These are phyloP conservation scores for Leucosticte australis DNA, from an alignment of 2,113 vertebrate species.

Conservation along the genomic window DNA sequence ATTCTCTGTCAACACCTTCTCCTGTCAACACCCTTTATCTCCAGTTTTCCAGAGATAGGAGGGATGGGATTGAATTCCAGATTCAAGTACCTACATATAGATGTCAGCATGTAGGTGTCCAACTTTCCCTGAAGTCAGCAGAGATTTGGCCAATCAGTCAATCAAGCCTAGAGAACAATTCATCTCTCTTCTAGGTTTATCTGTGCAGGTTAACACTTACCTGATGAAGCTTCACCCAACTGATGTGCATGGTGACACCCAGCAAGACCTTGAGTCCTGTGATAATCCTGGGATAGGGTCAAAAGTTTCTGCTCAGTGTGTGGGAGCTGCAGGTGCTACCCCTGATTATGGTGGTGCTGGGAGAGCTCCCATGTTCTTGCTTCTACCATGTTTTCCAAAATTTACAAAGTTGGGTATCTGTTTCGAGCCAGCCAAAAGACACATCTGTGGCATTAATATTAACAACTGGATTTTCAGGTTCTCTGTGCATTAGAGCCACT, in stretches of 20 bases:
- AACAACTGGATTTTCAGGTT: not conserved
- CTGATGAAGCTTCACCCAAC: not conserved
- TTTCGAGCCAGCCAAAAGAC: not conserved
- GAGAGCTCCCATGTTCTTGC: not conserved
- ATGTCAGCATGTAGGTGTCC: not conserved
- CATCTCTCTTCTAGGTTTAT: not conserved
- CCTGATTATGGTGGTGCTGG: not conserved
- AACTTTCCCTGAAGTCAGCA: not conserved
- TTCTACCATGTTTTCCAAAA: not conserved
- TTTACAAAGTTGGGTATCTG: not conserved
- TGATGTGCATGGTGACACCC: not conserved
- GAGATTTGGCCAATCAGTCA: not conserved
- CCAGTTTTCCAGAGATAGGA: not conserved
- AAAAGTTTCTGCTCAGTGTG: not conserved
- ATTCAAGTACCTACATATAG: not conserved
- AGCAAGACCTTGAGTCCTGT: not conserved
- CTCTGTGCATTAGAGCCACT: not conserved
- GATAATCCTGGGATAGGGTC: not conserved
- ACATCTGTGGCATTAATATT: not conserved
- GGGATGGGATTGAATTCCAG: not conserved
- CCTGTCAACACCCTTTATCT: slow-evolving; percentile 28
- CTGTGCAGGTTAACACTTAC: not conserved
- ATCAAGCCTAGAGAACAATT: not conserved
- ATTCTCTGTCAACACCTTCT: slow-evolving; percentile 5
- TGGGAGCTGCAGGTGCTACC: not conserved